A percentile compares a stretch with the other conserved stretches of the same genome.
These are phyloP conservation scores for Acomys russatus DNA, from an alignment of 2,797 vertebrate species.

Conservation along the genomic window DNA sequence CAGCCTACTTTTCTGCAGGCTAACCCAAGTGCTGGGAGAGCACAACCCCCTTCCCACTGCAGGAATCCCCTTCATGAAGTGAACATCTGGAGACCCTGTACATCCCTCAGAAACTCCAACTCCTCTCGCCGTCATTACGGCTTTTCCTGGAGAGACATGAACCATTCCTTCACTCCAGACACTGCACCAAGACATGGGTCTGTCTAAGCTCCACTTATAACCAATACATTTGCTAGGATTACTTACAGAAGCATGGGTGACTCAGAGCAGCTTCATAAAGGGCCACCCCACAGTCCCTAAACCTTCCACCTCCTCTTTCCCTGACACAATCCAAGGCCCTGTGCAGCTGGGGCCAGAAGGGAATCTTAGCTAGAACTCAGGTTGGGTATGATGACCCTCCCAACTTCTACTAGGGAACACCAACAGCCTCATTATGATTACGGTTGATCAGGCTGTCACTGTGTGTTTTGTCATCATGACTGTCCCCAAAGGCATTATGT, in stretches of 20 bases:
- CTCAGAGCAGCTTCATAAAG: neutral
- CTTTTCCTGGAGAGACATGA: neutral
- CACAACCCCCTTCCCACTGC: too few relatives aligned
- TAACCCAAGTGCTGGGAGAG: neutral
- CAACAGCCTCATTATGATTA: neutral
- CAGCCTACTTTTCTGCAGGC: accelerated
- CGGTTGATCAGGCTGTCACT: neutral
- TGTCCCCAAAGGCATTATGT: neutral
- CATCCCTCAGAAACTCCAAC: neutral
- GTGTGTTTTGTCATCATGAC: neutral
- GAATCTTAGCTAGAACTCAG: neutral
- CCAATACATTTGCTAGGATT: neutral
- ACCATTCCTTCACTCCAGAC: neutral
- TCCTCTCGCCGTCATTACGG: too few relatives aligned
- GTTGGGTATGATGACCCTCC: neutral
- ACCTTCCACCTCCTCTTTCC: neutral
- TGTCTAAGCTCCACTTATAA: neutral
- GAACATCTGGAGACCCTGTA: too few relatives aligned
- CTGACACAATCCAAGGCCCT: neutral
- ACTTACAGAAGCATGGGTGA: neutral
- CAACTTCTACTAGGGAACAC: neutral
- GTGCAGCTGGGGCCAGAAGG: neutral
- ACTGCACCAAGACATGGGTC: neutral
- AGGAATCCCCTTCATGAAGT: neutral
- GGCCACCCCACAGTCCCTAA: neutral